A percentile compares a stretch with the other conserved stretches of the same genome.
Evolutionary conservation across 2,888 invertebrate species (phyloP).

Genomic region (Hemistola chrysoprasaria): DNA sequence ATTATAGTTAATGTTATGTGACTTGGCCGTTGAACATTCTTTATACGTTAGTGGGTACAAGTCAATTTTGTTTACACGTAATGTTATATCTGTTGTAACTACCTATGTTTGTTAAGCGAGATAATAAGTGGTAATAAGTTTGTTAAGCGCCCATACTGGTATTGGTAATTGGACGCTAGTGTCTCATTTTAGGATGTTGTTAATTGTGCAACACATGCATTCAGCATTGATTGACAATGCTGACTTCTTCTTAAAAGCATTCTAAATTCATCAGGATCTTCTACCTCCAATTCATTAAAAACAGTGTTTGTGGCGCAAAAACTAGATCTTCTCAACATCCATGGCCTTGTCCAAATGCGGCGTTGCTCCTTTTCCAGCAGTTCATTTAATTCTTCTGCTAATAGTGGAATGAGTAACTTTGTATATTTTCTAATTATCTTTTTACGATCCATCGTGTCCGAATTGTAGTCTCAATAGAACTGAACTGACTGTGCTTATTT

Average conservation of each 20-base stretch:
- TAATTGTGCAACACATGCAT: too few species aligned
- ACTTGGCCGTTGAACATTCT: too few species aligned
- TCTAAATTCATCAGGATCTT: conserved; percentile 23
- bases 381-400: conserved; percentile 20
- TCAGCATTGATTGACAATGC: conserved; percentile 23
- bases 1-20: too few species aligned
- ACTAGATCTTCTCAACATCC: conserved; percentile 14
- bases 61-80: too few species aligned
- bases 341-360: conserved; percentile 18
- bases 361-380: conserved; percentile 15
- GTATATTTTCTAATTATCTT: conserved; percentile 20
- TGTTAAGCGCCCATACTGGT: too few species aligned
- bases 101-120: too few species aligned
- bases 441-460: conserved; percentile 13
- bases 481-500: conserved; percentile 24
- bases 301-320: conserved; percentile 14
- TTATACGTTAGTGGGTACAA: too few species aligned
- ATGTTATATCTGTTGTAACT: too few species aligned
- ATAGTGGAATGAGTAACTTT: conserved; percentile 20
- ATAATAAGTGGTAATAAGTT: too few species aligned
- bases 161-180: too few species aligned
- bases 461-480: conserved; percentile 13
- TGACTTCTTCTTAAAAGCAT: conserved; percentile 17
- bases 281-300: conserved; percentile 20
- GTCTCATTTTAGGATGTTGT: too few species aligned